A percentile compares a stretch with the other conserved stretches of the same genome.
Conservation (phyloP, 2,113 vertebrate genomes). For the Colossoma macropomum region DNA sequence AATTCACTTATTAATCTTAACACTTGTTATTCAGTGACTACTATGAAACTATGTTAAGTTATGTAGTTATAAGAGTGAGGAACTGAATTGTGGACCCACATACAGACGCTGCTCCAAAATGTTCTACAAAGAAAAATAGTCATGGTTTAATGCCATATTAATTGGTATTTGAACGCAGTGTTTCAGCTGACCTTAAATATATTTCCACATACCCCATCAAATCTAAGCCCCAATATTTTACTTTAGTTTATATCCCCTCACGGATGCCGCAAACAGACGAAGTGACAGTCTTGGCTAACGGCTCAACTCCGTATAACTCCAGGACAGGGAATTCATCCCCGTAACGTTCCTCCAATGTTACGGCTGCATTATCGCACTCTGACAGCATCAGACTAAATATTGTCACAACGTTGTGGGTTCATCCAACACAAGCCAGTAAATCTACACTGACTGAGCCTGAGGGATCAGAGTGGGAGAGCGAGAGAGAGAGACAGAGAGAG, state of each 20-base stretch:
- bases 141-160: neutral
- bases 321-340: slow-evolving; percentile 47
- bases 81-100: too few species aligned
- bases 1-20: neutral
- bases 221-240: neutral
- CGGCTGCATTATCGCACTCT: slow-evolving; percentile 59
- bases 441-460: slow-evolving; percentile 64
- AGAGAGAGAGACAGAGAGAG: neutral
- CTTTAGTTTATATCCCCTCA: slow-evolving; percentile 29
- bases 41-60: too few species aligned
- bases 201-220: neutral
- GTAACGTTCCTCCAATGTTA: slow-evolving; percentile 43
- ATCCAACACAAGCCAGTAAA: slow-evolving; percentile 60
- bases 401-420: slow-evolving; percentile 61
- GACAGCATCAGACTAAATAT: slow-evolving; percentile 70
- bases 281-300: slow-evolving; percentile 32
- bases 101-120: neutral
- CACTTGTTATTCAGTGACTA: neutral
- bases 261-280: slow-evolving; percentile 14
- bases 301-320: slow-evolving; percentile 40
- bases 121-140: neutral
- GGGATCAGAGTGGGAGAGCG: slow-evolving; percentile 61
- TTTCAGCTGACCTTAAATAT: neutral
- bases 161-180: neutral
- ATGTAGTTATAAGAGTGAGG: too few species aligned